phyloP scores from a whole-genome alignment of 1,140 invertebrate species.

The Chrysoperla carnea region DNA sequence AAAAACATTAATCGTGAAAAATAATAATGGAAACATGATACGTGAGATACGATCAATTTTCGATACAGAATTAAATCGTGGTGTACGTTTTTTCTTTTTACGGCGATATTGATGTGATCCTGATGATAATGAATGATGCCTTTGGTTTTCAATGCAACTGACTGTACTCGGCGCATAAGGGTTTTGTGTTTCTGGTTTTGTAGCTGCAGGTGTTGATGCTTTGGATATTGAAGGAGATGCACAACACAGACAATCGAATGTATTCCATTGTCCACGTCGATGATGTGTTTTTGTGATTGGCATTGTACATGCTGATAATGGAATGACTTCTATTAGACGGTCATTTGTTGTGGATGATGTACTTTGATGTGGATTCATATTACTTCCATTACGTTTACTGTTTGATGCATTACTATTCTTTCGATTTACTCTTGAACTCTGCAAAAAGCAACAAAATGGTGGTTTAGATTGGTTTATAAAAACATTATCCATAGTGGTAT shows the following conservation, averaged over 20 bases:
- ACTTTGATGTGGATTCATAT: constrained; percentile 9
- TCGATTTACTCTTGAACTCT: neutral
- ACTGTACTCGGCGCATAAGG: constrained; percentile 9
- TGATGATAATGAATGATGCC: constrained; percentile 14
- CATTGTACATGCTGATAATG: constrained; percentile 24
- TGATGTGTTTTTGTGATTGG: constrained; percentile 9
- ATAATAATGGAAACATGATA: constrained; percentile 56
- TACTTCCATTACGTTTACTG: constrained; percentile 1
- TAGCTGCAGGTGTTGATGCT: constrained; percentile 5
- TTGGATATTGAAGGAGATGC: no score
- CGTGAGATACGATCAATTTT: constrained; percentile 60
- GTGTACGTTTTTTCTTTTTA: constrained; percentile 32
- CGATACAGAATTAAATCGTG: constrained; percentile 58
- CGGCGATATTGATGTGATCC: constrained; percentile 20
- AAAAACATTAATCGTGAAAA: constrained; percentile 57
- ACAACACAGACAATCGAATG: constrained; percentile 8
- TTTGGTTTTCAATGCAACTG: constrained; percentile 8
- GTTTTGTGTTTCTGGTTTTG: neutral
- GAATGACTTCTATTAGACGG: constrained; percentile 27
- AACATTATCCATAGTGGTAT: no score
- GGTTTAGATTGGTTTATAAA: no score
- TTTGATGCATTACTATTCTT: constrained; percentile 1
- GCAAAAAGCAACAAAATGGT: no score
- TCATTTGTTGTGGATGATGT: constrained; percentile 11
- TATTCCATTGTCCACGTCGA: constrained; percentile 9